Percentiles rank a stretch among this genome's conserved stretches.
Conservation (phyloP, 1,140 invertebrate species). For the Agraylea sexmaculata region DNA sequence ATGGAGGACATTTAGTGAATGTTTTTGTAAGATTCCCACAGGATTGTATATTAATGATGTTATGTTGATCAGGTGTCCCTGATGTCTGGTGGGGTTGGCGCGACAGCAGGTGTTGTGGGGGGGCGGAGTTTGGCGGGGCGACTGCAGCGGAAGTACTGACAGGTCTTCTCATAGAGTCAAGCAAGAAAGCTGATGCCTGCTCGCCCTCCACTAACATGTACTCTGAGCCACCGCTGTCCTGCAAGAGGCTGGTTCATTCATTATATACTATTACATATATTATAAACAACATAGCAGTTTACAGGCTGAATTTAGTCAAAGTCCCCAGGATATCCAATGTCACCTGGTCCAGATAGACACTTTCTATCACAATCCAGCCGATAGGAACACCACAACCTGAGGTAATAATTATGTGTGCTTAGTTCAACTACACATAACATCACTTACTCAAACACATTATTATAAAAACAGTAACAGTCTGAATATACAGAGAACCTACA, state of each 20-base stretch:
- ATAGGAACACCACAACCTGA: conserved; percentile 35
- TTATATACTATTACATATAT: too few species aligned
- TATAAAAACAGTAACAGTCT: too few species aligned
- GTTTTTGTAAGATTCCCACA: too few species aligned
- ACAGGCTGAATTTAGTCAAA: conserved; percentile 20
- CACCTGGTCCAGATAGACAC: conserved; percentile 62
- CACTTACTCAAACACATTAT: too few species aligned
- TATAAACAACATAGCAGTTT: too few species aligned
- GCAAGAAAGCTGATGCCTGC: conserved; percentile 20
- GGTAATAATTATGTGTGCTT: conserved; percentile 11
- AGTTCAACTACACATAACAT: too few species aligned
- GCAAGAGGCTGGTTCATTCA: conserved; percentile 13
- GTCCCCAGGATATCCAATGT: conserved; percentile 24
- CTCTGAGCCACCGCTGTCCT: conserved; percentile 17
- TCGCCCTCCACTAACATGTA: conserved; percentile 21
- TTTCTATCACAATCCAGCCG: conserved; percentile 69
- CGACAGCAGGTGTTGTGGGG: conserved; percentile 1
- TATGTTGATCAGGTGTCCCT: conserved; percentile 20
- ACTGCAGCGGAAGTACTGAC: conserved; percentile 5
- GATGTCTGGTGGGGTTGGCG: conserved; percentile 15
- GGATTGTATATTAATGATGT: too few species aligned
- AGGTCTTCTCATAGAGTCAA: conserved; percentile 17
- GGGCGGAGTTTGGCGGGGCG: not conserved
- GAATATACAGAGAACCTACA: too few species aligned
- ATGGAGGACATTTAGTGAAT: too few species aligned